phyloP scores from a whole-genome alignment of 92 coral and sea anemone species.

The Montipora capitata region DNA sequence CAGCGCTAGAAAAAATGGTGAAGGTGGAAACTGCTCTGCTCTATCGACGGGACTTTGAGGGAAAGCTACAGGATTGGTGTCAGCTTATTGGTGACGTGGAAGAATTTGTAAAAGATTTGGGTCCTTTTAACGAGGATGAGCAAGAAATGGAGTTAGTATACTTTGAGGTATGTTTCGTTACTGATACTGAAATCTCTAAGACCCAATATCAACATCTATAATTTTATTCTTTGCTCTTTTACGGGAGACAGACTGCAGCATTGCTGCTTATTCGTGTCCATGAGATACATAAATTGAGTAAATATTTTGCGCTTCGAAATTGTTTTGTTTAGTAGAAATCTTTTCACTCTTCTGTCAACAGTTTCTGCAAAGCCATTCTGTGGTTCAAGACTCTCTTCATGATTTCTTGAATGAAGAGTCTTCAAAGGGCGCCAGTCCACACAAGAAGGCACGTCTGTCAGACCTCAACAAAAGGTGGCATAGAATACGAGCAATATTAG shows the following conservation, averaged over 20 bases:
- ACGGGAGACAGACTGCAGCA: neutral
- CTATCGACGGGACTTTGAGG: slow-evolving; percentile 78
- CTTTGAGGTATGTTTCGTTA: slow-evolving; percentile 70
- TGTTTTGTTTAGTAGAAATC: too few relatives aligned
- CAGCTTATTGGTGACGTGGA: slow-evolving; percentile 75
- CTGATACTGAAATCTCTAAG: neutral
- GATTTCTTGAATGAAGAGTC: slow-evolving; percentile 84
- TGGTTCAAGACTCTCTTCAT: slow-evolving; percentile 80
- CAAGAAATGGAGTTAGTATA: slow-evolving; percentile 79
- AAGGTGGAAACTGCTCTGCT: slow-evolving; percentile 71
- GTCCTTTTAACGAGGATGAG: slow-evolving; percentile 82
- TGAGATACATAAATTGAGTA: too few relatives aligned
- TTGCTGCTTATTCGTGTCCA: too few relatives aligned
- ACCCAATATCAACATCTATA: neutral
- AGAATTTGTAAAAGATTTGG: slow-evolving; percentile 71
- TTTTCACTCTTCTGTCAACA: slow-evolving; percentile 17
- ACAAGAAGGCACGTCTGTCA: slow-evolving; percentile 77
- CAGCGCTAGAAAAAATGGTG: slow-evolving; percentile 71
- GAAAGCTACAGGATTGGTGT: slow-evolving; percentile 75
- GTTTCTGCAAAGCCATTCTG: slow-evolving; percentile 80
- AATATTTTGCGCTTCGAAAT: too few relatives aligned
- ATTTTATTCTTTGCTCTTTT: too few relatives aligned
- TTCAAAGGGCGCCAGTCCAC: slow-evolving; percentile 78
- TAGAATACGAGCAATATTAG: slow-evolving; percentile 78
- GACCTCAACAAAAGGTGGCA: slow-evolving; percentile 87